Percentiles rank a stretch among this genome's conserved stretches.
phyloP scores from a whole-genome alignment of 2,797 vertebrate species.

The Paguma larvata region DNA sequence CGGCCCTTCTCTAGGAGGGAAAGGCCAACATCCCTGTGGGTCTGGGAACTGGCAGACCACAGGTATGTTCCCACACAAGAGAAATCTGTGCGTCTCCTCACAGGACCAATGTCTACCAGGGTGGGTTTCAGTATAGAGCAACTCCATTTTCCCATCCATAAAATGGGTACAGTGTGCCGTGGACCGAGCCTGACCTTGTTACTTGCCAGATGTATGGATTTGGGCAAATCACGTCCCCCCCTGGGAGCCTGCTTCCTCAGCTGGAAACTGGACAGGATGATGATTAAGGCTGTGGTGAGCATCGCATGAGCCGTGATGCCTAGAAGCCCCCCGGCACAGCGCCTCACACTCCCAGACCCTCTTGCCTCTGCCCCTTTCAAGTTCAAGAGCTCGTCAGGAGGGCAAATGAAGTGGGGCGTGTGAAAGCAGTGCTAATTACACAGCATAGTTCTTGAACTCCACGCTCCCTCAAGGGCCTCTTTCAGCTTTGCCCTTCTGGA shows the following conservation, averaged over 20 bases:
- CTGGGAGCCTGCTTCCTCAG: neutral
- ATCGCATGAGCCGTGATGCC: fast-evolving
- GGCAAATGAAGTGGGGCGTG: neutral
- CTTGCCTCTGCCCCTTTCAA: neutral
- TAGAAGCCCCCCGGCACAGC: neutral
- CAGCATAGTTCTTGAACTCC: neutral
- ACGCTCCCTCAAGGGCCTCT: neutral
- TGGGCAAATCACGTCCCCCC: neutral
- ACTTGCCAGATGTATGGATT: neutral
- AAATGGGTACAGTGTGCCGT: neutral
- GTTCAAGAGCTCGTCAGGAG: neutral
- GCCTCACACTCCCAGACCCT: neutral
- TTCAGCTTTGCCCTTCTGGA: neutral
- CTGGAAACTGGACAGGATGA: neutral
- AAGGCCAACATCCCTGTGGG: neutral
- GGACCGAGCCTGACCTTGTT: neutral
- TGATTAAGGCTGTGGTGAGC: neutral
- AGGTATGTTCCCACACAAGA: neutral
- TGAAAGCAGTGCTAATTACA: neutral
- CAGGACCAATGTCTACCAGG: neutral
- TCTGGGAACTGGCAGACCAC: neutral
- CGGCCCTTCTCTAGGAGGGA: neutral
- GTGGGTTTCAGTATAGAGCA: neutral
- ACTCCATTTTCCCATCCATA: neutral
- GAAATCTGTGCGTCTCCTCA: neutral